Base-by-base conservation (phyloP, 2,113 vertebrate genomes). In the Siphamia tubifer region DNA sequence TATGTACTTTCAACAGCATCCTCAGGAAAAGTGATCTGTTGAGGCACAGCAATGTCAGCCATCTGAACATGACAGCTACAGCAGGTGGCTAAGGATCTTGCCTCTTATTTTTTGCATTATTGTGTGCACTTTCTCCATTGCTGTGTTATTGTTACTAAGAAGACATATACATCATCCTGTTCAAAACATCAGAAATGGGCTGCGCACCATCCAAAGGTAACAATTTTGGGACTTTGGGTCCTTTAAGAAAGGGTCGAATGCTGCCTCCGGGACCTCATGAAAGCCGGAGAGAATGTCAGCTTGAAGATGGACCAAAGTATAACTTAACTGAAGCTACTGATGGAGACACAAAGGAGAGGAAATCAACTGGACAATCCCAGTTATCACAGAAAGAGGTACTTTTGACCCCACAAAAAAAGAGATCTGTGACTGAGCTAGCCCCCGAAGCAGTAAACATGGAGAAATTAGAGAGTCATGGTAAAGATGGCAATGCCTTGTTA, bases 141-240 rank as follows among this genome's bases (percentile, higher is more conserved):
- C n/a, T n/a, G n/a, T n/a, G n/a, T n/a, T n/a, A n/a, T n/a, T n/a
- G n/a, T 47, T 30, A 67, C 20, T 20, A 10, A 30, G n/a, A n/a
- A n/a, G 25, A n/a, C 17, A 19, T 17, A 43, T n/a, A n/a, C n/a
- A 20, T 30, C 17, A 43, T n/a, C 20, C 19, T 72, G 12, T 54
- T 42, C 5, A 63, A 43, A 66, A 39, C 5, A 28, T 63, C 35
- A 20, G 77, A 57, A 84, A 99, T 99, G 98, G 98, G 98, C n/a
- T 99, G 97, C 47, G 91, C 96, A 67, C 96, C 98, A 55, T 98
- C 98, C 23, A 96, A 89, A 86, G 94, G 90, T 9, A 90, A 85
- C 31, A 66, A 77, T 74, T 88, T 90, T 68, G 88, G 70, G 35
- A 44, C 52, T 25, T 67, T 94, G 79, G 93, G 85, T 47, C 72